Percentiles rank a stretch among this genome's conserved stretches.
Evolutionary conservation across 2,888 invertebrate genomes (phyloP).

Genomic region (Campaea margaritaria): DNA sequence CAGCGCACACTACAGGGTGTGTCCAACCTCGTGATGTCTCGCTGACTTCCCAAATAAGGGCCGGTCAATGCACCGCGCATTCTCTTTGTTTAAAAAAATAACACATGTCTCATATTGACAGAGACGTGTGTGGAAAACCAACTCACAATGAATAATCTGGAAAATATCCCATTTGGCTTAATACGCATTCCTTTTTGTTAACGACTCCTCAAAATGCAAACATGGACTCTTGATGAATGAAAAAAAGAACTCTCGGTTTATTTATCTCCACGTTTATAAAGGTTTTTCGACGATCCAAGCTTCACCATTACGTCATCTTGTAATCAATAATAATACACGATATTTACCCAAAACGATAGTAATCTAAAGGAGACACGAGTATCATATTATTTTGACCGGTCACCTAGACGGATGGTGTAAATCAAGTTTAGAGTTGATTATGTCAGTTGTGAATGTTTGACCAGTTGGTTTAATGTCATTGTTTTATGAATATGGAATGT

Average conservation of each 20-base stretch:
- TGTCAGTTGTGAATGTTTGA: conserved; percentile 52
- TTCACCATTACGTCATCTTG: conserved; percentile 26
- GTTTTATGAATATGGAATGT: conserved; percentile 63
- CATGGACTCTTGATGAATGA: conserved; percentile 8
- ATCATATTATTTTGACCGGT: conserved; percentile 36
- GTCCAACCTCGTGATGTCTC: conserved; percentile 50
- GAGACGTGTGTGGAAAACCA: conserved; percentile 71
- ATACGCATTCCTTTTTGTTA: conserved; percentile 46
- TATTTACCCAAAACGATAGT: conserved; percentile 36
- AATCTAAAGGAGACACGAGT: conserved; percentile 35
- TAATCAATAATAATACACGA: conserved; percentile 29
- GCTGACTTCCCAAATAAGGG: conserved; percentile 77
- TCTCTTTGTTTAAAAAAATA: conserved; percentile 78
- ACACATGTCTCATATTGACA: conserved; percentile 64
- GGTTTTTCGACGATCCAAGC: background rate
- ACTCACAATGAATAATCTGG: conserved; percentile 53
- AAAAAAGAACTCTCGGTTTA: conserved; percentile 1
- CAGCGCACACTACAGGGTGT: conserved; percentile 41
- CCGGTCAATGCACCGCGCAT: conserved; percentile 72
- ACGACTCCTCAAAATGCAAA: conserved; percentile 33
- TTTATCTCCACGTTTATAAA: background rate
- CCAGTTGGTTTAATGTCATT: conserved; percentile 57
- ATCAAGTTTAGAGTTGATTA: conserved; percentile 45
- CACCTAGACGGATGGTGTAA: conserved; percentile 33
- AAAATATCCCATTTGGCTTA: conserved; percentile 43